Percentiles rank a stretch among this genome's conserved stretches.
Conservation (phyloP, 2,113 vertebrate genomes). For the Phrynosoma platyrhinos region DNA sequence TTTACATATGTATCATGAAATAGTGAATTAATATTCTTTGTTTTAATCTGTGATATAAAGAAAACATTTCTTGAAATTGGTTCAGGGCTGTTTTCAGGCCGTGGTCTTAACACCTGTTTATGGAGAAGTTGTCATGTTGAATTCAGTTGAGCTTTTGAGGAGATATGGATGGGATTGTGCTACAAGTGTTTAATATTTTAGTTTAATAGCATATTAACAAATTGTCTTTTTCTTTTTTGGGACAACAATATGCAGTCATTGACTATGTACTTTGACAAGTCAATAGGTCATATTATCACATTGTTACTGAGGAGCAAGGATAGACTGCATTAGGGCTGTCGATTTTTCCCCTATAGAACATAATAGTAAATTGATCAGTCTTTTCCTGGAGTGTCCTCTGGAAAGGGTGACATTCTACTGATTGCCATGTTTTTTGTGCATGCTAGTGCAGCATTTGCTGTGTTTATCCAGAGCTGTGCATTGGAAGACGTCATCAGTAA, state of each 20-base stretch:
- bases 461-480: neutral
- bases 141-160: neutral
- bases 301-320: neutral
- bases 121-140: neutral
- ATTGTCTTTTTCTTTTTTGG: neutral
- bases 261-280: neutral
- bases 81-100: neutral
- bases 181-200: neutral
- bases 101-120: neutral
- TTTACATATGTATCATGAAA: neutral
- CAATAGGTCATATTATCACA: conserved; percentile 15
- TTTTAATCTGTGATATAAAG: neutral
- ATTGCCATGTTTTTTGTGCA: neutral
- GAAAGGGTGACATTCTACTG: conserved; percentile 56
- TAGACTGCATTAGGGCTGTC: conserved; percentile 3
- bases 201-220: neutral
- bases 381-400: conserved; percentile 28
- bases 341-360: neutral
- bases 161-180: neutral
- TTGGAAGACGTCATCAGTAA: neutral
- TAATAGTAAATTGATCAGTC: neutral
- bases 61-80: neutral
- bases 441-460: neutral
- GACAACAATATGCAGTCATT: neutral
- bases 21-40: neutral